Evolutionary conservation across 2,797 vertebrate genomes (phyloP).

Genomic region (Crypturellus tataupa): DNA sequence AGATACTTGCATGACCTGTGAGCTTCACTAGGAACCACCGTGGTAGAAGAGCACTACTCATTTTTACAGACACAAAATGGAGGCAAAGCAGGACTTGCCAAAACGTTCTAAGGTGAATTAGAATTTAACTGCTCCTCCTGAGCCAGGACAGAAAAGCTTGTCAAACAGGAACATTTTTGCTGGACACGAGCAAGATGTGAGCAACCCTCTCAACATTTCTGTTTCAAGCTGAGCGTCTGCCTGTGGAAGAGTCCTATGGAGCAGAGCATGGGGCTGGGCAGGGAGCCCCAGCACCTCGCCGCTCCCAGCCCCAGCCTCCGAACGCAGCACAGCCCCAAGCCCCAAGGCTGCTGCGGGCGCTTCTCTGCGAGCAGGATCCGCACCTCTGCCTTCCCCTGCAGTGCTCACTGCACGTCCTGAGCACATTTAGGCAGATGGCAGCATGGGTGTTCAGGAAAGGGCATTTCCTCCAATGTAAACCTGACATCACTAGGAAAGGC

Average conservation of each 20-base stretch:
- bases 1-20: not conserved
- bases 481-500: not conserved
- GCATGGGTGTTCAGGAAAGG: not conserved
- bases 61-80: not conserved
- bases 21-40: not conserved
- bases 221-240: not conserved
- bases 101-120: rapidly evolving
- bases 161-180: not conserved
- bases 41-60: not conserved
- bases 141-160: not conserved
- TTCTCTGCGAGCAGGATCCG: not conserved
- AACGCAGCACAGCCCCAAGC: rapidly evolving
- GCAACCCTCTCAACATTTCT: not conserved
- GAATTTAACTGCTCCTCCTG: not conserved
- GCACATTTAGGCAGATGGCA: not conserved
- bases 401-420: rapidly evolving
- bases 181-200: not conserved
- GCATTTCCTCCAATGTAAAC: not conserved
- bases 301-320: not conserved
- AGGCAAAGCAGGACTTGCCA: not conserved
- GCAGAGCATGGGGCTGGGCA: rapidly evolving
- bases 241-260: rapidly evolving
- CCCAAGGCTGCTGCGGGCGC: not conserved
- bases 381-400: not conserved
- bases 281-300: not conserved